Percentiles rank a stretch among this genome's conserved stretches.
Conservation (phyloP, 2,888 invertebrate genomes). For the Thymelicus sylvestris region DNA sequence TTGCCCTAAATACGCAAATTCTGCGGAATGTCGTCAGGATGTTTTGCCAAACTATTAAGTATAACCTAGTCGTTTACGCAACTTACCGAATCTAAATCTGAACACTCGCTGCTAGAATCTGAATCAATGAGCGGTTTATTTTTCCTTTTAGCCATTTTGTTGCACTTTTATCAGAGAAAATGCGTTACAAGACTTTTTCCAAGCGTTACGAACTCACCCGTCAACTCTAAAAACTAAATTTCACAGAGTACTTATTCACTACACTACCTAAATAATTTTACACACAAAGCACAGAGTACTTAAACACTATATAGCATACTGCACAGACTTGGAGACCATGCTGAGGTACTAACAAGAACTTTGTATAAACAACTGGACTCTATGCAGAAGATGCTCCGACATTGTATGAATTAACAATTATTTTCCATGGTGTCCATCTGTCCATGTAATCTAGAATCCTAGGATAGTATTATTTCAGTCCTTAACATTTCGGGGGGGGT, state of each 20-base stretch:
- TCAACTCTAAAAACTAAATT: conserved; percentile 43
- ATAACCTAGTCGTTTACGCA: conserved; percentile 58
- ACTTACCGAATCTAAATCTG: conserved; percentile 94
- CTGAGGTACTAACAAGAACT: too few species aligned
- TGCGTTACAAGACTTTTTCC: conserved; percentile 36
- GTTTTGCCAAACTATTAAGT: conserved; percentile 52
- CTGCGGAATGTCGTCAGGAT: conserved; percentile 67
- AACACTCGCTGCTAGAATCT: conserved; percentile 92
- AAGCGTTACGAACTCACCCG: conserved; percentile 49
- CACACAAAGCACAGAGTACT: conserved; percentile 39
- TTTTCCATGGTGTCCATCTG: too few species aligned
- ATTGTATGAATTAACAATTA: too few species aligned
- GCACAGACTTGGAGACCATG: too few species aligned
- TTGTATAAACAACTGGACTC: too few species aligned
- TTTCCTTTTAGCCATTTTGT: conserved; percentile 92
- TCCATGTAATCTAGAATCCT: too few species aligned
- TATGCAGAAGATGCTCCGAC: too few species aligned
- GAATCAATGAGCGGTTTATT: conserved; percentile 93
- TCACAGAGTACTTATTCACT: conserved; percentile 38
- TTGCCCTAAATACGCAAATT: conserved; percentile 75
- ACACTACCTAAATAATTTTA: too few species aligned
- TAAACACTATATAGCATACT: conserved; percentile 10
- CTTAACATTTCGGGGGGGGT: too few species aligned
- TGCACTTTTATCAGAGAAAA: conserved; percentile 16
- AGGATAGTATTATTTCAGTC: too few species aligned